These are phyloP conservation scores for Boulengeromyrus knoepffleri DNA, from an alignment of 2,113 vertebrate genomes.

Conservation along the genomic window DNA sequence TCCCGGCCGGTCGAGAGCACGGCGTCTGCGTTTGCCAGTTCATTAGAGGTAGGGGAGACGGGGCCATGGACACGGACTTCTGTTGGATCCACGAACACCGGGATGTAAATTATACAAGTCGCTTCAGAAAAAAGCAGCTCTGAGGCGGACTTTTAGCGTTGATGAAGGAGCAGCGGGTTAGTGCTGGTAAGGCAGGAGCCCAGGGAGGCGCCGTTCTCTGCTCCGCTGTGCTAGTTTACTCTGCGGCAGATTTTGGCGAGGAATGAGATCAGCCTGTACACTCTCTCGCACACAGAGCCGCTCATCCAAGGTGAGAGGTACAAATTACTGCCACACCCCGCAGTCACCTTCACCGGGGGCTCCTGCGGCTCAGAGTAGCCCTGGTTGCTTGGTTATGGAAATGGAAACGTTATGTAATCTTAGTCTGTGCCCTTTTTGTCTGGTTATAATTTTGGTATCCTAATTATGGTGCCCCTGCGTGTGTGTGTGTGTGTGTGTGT, in stretches of 20 bases:
- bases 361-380: neutral
- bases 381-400: conserved; percentile 1
- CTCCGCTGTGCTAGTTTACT: neutral
- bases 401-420: neutral
- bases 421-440: neutral
- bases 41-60: neutral
- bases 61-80: neutral
- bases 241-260: neutral
- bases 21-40: neutral
- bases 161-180: neutral
- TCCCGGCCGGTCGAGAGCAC: neutral
- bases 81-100: neutral
- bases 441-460: neutral
- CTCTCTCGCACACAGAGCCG: neutral
- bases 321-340: neutral
- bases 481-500: neutral
- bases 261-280: neutral
- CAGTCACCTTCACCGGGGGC: neutral
- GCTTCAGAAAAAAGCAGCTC: neutral
- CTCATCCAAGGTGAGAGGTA: neutral
- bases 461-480: neutral
- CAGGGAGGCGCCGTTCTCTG: neutral
- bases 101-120: neutral
- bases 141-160: neutral
- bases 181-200: neutral